Evolutionary conservation across 2,888 invertebrate species (phyloP), one percentile per base, ranked within the genome.

Genomic region (Craniophora ligustri): DNA sequence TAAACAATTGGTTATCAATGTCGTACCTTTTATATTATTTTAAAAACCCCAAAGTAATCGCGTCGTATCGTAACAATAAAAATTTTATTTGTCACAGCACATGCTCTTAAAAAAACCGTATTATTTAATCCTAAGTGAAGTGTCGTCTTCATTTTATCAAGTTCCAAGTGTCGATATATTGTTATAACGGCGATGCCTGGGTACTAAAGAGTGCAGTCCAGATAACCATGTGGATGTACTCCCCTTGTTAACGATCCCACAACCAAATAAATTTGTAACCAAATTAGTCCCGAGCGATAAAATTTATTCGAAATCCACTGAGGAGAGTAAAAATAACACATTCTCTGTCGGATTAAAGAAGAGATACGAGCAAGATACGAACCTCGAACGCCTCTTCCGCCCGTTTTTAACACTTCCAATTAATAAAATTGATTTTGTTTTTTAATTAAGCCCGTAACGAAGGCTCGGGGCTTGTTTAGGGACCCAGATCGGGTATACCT

Each of bases 381-480:
- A 69, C 69, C 75, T 72, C 86, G 85, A 82, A 86, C 88, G 88
- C 85, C 85, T 89, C 90, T 90, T 91, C 91, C 92, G 91, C 87
- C 92, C 92, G 88, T 91, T 92, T 91, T 93, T 93, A 92, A 92
- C 93, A 92, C 92, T 91, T 89, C 91, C 93, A 93, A 93, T 93
- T 93, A 93, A 93, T 92, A 93, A 93, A 93, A 92, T 92, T 92
- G 92, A 91, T 92, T 93, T 93, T 89, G 91, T 92, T 93, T 93
- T 93, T 92, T 93, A 92, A 93, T 92, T 93, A 92, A 88, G 87
- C 84, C 82, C 80, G 89, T 89, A 89, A 89, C 88, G 90, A 89
- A 89, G 85, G 82, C 81, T 78, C 81, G 82, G 62, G 84, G 87
- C 88, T 86, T 88, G 90, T 90, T 89, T 86, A 86, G 85, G 82